Evolutionary conservation across 2,113 vertebrate genomes (phyloP), one percentile per base, ranked within the genome.

Genomic region (Meles meles): DNA sequence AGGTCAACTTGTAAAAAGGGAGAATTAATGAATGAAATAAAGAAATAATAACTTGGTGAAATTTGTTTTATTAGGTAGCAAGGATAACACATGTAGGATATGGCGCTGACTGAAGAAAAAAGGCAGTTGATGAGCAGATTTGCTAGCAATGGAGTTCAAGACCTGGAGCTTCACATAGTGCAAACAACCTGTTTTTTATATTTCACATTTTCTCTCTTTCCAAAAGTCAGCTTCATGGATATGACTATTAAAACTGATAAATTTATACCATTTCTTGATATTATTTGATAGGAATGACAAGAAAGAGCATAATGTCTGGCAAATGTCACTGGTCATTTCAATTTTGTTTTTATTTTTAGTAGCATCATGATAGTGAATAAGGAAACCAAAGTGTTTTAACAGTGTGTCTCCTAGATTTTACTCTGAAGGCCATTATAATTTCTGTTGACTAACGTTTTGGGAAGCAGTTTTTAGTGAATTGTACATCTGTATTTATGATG

Each of bases 31-130:
- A 82, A 23, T 55, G 9, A 67, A 72, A 39, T 31, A 37, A 89
- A 27, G 49, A 49, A 86, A 52, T 67, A 90, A 14, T 82, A 65
- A 97, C 74, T 42, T 34, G 15, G 61, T 44, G 65, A 15, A 18
- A 47, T 96, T 29, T 98, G 49, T 94, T 12, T 98, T 98, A 63
- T 83, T 98, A 99, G 99, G 99, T 39, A 99, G 99, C 99, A 99
- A 99, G 98, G 99, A 99, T 94, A 99, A 99, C 97, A 99, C 99
- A 86, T 99, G 99, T 86, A 98, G 99, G 97, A 99, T 99, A 98
- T 99, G 99, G 99, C 98, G 97, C 83, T 99, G 98, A 99, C n/a
- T 21, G 94, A 97, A 94, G 95, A 63, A 8, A 52, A 10, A 10
- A 52, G 34, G 7, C 71, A 6, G 39, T 6, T 0, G 5, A 0